Evolutionary conservation across 2,113 vertebrate species (phyloP), one percentile per base, ranked within the genome.

Genomic region (Hyla sarda): DNA sequence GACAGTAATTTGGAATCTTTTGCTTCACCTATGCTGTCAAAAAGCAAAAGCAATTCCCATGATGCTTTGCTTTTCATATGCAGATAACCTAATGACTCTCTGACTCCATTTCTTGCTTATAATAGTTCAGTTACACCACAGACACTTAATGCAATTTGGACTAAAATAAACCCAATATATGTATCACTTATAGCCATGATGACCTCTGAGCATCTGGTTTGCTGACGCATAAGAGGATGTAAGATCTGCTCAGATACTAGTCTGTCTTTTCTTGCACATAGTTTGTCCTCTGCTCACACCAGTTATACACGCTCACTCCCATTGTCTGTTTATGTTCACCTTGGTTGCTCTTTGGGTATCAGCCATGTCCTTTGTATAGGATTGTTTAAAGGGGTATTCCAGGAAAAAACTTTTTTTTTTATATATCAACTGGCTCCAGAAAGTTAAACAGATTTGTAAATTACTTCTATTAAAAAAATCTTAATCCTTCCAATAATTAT

Each of bases 171-270:
- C 28, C 13, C 28, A 52, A 50, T 48, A 23, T 21, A 56, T 32
- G 19, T 23, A 37, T 37, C n/a, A 34, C 41, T 65, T 17, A 28
- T 25, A 65, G 37, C 13, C 11, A 25, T 16, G 13, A 48, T 25
- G 72, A 75, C 72, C 45, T 25, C 41, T 25, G 21, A 41, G 71
- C 71, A n/a, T 74, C 71, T 45, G 34, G 41, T 25, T 75, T 75
- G n/a, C 19, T 74, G 71, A 25, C 14, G 45, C 41, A 75, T 48
- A 75, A n/a, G 4, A 48, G 34, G 34, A 45, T 73, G 71, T 25
- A 41, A 13, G 37, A 73, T 45, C 23, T 73, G 34, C 34, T 21
- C 34, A 23, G 14, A 72, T 72, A 72, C 17, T 3, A 41, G 32
- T 41, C 32, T 37, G 69, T 23, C 34, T 21, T 21, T 41, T 41